Percentiles rank a stretch among this genome's conserved stretches.
Evolutionary conservation across 1,140 invertebrate species (phyloP).

Genomic region (Bombyx mori): ASM3026992v2 NC_085123.1:14458001-14458500

Average conservation of each 20-base stretch:
- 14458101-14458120: neutral
- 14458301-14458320: neutral
- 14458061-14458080: neutral
- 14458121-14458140: neutral
- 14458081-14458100: slow-evolving; percentile 4
- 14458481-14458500: neutral
- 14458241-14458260: slow-evolving; percentile 1
- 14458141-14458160: slow-evolving; percentile 3
- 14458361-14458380: neutral
- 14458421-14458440: slow-evolving; percentile 2
- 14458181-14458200: neutral
- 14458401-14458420: neutral
- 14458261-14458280: slow-evolving; percentile 1
- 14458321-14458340: neutral
- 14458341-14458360: slow-evolving; percentile 3
- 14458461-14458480: neutral
- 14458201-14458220: slow-evolving; percentile 3
- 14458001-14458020: no score
- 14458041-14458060: slow-evolving; percentile 2
- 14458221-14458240: neutral
- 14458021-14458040: no score
- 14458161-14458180: neutral
- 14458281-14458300: neutral
- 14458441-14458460: neutral
- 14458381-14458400: slow-evolving; percentile 1